Conservation (phyloP, 2,797 vertebrate species). For the Gobio occitaniae region DNA sequence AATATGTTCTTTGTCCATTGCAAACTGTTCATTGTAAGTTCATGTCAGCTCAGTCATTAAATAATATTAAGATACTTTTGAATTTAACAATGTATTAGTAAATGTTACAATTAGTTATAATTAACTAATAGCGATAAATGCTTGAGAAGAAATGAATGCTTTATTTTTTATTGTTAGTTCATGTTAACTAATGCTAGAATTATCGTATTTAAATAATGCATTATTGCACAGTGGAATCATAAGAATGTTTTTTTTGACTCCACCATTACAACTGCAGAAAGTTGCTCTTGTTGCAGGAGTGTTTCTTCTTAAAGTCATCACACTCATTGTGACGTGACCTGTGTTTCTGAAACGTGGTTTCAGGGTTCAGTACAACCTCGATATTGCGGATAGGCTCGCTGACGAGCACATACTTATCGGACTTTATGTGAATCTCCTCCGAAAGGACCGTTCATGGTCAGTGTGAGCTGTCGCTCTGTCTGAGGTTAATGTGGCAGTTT, state of each 20-base stretch:
- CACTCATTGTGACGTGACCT: slow-evolving; percentile 53
- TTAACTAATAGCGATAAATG: background rate
- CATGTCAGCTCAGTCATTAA: background rate
- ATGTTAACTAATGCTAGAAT: background rate
- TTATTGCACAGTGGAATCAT: background rate
- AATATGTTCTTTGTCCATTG: no score
- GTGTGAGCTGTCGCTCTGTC: slow-evolving; percentile 71
- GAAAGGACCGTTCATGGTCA: slow-evolving; percentile 95
- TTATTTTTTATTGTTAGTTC: background rate
- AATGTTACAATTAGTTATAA: background rate
- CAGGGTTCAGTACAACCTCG: slow-evolving; percentile 97
- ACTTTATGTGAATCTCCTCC: slow-evolving; percentile 96
- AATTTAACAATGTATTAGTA: background rate
- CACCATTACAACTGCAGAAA: slow-evolving; percentile 22
- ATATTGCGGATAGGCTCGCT: slow-evolving; percentile 97
- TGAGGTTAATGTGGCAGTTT: slow-evolving; percentile 15
- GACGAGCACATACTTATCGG: slow-evolving; percentile 99
- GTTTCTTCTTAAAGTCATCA: no score
- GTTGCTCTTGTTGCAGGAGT: background rate
- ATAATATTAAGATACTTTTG: background rate
- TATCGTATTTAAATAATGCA: background rate
- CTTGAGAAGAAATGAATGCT: background rate
- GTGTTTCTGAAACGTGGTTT: slow-evolving; percentile 79
- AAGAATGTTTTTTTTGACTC: slow-evolving; percentile 11
- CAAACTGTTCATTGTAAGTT: background rate